phyloP scores from a whole-genome alignment of 2,797 vertebrate species.

The Bradypodion ventrale region DNA sequence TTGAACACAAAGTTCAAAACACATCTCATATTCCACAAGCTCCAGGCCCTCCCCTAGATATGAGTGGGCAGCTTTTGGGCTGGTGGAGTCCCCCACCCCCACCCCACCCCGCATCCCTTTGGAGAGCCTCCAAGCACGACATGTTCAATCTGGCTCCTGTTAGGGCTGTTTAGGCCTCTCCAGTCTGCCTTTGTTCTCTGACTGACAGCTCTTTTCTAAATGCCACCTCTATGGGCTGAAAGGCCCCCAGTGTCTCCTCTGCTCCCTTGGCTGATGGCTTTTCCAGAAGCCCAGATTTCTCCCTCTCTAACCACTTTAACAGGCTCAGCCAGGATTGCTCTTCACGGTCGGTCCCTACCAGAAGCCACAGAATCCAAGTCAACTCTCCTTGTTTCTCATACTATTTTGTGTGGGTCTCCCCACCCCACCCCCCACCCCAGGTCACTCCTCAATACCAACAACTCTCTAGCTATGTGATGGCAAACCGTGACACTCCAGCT shows the following conservation, averaged over 20 bases:
- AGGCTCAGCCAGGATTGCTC: not conserved
- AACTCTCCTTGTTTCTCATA: too few relatives aligned
- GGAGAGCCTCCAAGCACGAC: constrained; percentile 10
- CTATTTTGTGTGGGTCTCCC: not conserved
- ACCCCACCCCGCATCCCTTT: too few relatives aligned
- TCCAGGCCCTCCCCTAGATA: not conserved
- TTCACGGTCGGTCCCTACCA: not conserved
- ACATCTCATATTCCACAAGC: constrained; percentile 31
- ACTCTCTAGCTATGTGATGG: too few relatives aligned
- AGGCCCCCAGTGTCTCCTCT: constrained; percentile 49
- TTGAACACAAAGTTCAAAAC: constrained; percentile 6
- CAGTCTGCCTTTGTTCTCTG: constrained; percentile 57
- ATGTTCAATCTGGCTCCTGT: constrained; percentile 30
- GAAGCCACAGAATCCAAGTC: not conserved
- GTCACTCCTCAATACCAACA: not conserved
- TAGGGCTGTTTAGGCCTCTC: constrained; percentile 43
- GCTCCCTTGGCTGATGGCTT: constrained; percentile 63
- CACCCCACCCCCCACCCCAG: not conserved
- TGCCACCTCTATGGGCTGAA: constrained; percentile 47
- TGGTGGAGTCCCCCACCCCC: not conserved
- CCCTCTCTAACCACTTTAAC: not conserved
- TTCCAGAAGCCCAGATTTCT: constrained; percentile 59
- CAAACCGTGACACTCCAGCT: too few relatives aligned
- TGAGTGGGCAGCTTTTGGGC: constrained; percentile 12
- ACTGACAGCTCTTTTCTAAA: constrained; percentile 53